These are phyloP conservation scores for Anhinga anhinga DNA, from an alignment of 2,113 vertebrate genomes.

Conservation along the genomic window DNA sequence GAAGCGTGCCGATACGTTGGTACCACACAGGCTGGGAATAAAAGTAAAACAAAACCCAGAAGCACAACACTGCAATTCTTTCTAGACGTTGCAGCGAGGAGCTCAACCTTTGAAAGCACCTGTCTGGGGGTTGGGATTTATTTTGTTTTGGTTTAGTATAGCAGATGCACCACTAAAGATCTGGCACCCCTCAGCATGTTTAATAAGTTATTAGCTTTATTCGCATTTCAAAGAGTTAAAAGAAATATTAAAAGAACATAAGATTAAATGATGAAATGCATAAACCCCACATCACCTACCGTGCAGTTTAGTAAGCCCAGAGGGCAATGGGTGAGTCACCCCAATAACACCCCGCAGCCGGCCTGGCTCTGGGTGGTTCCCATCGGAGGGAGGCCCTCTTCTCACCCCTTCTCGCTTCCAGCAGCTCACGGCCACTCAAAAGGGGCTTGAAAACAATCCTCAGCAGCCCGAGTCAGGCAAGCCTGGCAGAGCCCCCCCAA, in stretches of 20 bases:
- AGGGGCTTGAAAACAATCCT: neutral
- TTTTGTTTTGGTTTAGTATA: neutral
- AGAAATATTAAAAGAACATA: neutral
- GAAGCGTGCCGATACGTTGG: accelerated
- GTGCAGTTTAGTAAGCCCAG: neutral
- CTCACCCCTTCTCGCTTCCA: neutral
- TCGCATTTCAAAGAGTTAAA: neutral
- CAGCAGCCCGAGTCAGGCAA: neutral
- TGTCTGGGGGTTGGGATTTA: neutral
- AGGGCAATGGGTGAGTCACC: neutral
- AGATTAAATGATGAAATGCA: neutral
- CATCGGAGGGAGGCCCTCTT: neutral
- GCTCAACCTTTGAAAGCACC: neutral
- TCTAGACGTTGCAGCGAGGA: neutral
- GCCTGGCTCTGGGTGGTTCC: neutral
- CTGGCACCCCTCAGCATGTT: neutral
- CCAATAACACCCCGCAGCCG: neutral
- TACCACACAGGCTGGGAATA: neutral
- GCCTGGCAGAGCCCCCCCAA: neutral
- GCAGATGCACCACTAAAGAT: neutral
- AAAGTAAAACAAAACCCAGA: neutral
- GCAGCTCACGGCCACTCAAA: neutral
- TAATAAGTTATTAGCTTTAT: neutral
- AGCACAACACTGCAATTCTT: neutral
- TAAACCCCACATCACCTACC: neutral